Conservation (phyloP, 2,797 vertebrate species). For the Brotula barbata region DNA sequence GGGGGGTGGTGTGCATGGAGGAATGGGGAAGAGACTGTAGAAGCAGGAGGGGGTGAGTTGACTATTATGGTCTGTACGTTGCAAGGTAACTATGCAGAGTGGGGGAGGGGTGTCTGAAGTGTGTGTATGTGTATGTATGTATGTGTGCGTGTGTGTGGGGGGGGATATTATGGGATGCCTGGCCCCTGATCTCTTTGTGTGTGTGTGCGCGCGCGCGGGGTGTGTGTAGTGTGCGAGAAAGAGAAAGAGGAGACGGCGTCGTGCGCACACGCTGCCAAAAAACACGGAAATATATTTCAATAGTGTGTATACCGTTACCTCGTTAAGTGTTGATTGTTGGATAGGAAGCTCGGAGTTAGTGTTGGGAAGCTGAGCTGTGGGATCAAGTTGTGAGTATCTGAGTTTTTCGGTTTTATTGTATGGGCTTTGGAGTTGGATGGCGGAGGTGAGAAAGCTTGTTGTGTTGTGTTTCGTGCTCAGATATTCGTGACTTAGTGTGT, state of each 20-base stretch:
- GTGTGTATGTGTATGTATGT: slow-evolving; percentile 53
- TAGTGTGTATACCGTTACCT: slow-evolving; percentile 39
- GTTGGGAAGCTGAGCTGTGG: slow-evolving; percentile 48
- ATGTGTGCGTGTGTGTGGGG: slow-evolving; percentile 47
- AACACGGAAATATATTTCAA: slow-evolving; percentile 66
- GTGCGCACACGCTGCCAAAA: slow-evolving; percentile 75
- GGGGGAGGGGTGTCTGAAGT: slow-evolving; percentile 79
- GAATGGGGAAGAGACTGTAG: slow-evolving; percentile 81
- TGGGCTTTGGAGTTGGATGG: too few species aligned
- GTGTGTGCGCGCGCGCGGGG: slow-evolving; percentile 79
- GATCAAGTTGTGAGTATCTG: slow-evolving; percentile 76
- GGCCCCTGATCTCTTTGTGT: slow-evolving; percentile 89
- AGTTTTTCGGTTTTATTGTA: slow-evolving; percentile 50
- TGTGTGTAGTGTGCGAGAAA: slow-evolving; percentile 77
- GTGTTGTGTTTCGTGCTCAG: not conserved
- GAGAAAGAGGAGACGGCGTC: slow-evolving; percentile 78
- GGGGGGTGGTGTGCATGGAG: slow-evolving; percentile 70
- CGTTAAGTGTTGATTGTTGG: slow-evolving; percentile 28
- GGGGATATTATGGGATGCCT: slow-evolving; percentile 87
- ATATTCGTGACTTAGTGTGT: not conserved
- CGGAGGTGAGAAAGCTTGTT: not conserved
- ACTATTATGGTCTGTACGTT: slow-evolving; percentile 91
- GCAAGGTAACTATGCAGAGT: slow-evolving; percentile 90
- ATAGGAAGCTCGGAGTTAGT: slow-evolving; percentile 56
- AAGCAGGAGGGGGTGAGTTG: slow-evolving; percentile 70